Evolutionary conservation across 1,140 invertebrate genomes (phyloP).

Genomic region (Drosophila saltans): DNA sequence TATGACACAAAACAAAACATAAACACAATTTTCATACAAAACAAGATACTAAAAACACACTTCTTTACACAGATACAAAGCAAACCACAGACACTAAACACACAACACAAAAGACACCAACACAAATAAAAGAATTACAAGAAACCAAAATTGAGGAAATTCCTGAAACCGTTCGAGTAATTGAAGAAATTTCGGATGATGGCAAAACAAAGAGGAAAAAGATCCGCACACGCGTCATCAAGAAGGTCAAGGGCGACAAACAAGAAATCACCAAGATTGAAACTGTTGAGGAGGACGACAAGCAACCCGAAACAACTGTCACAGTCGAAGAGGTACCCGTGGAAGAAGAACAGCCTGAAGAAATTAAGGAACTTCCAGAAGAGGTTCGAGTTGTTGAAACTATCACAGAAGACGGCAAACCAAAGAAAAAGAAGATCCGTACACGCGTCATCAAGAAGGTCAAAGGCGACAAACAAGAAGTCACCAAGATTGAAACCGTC

Average conservation of each 20-base stretch:
- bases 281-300: constrained; percentile 60
- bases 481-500: constrained; percentile 71
- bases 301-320: constrained; percentile 54
- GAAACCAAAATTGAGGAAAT: constrained; percentile 75
- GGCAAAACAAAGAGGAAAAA: constrained; percentile 50
- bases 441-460: constrained; percentile 67
- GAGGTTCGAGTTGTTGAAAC: constrained; percentile 62
- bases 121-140: constrained; percentile 79
- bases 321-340: constrained; percentile 53
- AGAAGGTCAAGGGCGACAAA: constrained; percentile 64
- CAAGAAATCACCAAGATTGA: constrained; percentile 80
- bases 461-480: constrained; percentile 67
- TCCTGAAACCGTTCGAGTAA: constrained; percentile 52
- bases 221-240: constrained; percentile 53
- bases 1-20: constrained; percentile 77
- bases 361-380: constrained; percentile 73
- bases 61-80: constrained; percentile 83
- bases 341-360: constrained; percentile 45
- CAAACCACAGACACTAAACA: constrained; percentile 83
- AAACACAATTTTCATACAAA: constrained; percentile 35
- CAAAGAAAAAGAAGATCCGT: constrained; percentile 60
- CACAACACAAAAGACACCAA: constrained; percentile 84
- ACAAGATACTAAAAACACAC: constrained; percentile 67
- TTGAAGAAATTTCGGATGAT: constrained; percentile 51
- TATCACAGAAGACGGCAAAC: constrained; percentile 54